Conservation (phyloP, 2,888 invertebrate species). For the Anaspis maculata region DNA sequence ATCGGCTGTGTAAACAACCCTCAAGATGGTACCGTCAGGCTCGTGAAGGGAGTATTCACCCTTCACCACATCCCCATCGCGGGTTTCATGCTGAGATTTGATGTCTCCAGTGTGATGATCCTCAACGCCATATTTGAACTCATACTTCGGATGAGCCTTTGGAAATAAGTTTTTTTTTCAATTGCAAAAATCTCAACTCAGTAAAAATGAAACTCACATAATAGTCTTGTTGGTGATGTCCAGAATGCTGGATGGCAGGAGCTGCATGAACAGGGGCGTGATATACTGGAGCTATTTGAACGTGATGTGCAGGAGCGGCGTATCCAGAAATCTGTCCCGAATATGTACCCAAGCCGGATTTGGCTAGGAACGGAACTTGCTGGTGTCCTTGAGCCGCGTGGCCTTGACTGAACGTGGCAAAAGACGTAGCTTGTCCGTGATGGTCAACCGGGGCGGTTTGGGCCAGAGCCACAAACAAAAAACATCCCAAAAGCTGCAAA, state of each 20-base stretch:
- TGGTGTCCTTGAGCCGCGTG: too few species aligned
- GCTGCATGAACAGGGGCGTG: slow-evolving; percentile 7
- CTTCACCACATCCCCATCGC: slow-evolving; percentile 48
- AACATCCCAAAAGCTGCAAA: too few species aligned
- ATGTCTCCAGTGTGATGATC: slow-evolving; percentile 51
- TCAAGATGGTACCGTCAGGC: slow-evolving; percentile 49
- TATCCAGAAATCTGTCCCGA: too few species aligned
- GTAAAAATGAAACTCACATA: slow-evolving; percentile 4
- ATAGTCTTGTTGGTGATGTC: slow-evolving; percentile 17
- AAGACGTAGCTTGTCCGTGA: slow-evolving; percentile 1
- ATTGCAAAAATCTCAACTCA: slow-evolving; percentile 2
- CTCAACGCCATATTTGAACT: slow-evolving; percentile 49
- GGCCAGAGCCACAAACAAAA: too few species aligned
- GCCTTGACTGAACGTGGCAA: not conserved
- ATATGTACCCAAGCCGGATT: too few species aligned
- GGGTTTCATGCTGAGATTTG: slow-evolving; percentile 47
- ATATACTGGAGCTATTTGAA: slow-evolving; percentile 5
- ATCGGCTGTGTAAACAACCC: slow-evolving; percentile 51
- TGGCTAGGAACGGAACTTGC: too few species aligned
- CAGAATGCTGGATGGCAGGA: slow-evolving; percentile 8
- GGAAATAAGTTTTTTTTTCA: slow-evolving; percentile 17
- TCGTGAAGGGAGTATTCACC: slow-evolving; percentile 51
- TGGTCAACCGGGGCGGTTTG: not conserved
- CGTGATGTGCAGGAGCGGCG: slow-evolving; percentile 5
- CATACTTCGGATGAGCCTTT: slow-evolving; percentile 47